Percentiles rank a stretch among this genome's conserved stretches.
phyloP scores from a whole-genome alignment of 2,797 vertebrate genomes.

The Nyctibius grandis region DNA sequence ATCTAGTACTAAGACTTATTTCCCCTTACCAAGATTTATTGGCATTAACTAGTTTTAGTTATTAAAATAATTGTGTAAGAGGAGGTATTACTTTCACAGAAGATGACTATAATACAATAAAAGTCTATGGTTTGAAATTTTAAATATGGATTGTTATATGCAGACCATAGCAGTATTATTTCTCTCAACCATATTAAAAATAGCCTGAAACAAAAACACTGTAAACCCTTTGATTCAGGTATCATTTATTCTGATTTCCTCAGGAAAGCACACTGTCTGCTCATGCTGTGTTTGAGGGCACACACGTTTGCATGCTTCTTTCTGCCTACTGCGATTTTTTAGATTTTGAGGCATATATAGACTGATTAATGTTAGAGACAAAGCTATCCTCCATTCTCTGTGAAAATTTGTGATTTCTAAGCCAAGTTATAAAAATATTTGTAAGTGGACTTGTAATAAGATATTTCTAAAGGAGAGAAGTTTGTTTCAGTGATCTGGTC shows the following conservation, averaged over 20 bases:
- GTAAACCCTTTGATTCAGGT: background rate
- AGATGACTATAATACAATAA: background rate
- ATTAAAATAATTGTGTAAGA: background rate
- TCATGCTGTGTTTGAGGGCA: background rate
- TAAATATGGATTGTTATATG: background rate
- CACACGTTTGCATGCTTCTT: accelerated
- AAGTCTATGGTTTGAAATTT: background rate
- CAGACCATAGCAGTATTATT: background rate
- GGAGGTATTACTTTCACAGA: background rate
- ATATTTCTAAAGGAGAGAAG: background rate
- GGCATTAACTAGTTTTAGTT: background rate
- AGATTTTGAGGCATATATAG: background rate
- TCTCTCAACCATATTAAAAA: background rate
- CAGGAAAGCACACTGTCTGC: background rate
- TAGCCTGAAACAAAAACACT: background rate
- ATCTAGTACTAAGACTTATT: background rate
- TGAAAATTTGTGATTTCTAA: background rate
- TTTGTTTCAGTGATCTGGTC: background rate
- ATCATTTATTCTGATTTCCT: background rate
- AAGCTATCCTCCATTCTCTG: background rate
- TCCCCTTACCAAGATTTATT: background rate
- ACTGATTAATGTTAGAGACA: background rate
- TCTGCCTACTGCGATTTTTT: background rate
- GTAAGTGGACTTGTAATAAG: background rate
- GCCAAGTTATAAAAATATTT: background rate